Evolutionary conservation across 2,797 vertebrate genomes (phyloP), one percentile per base, ranked within the genome.

Genomic region (Sebastes kiyomatsui): DNA sequence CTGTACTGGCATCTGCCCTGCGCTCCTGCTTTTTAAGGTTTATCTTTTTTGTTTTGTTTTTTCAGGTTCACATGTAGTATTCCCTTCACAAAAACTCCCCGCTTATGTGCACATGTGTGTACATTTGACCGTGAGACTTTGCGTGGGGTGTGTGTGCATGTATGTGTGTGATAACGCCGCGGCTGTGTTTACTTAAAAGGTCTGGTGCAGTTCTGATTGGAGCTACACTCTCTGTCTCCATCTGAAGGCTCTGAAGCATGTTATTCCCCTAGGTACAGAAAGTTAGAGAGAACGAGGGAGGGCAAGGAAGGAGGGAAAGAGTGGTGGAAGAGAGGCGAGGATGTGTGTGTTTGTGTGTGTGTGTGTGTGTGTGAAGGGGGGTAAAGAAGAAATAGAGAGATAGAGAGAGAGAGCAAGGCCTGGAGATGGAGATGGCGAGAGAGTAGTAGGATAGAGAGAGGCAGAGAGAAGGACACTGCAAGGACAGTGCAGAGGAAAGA

Each of bases 401-500:
- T 62, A 74, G 46, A 49, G 81, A 72, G 42, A 46, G 64, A 82
- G 85, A 80, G 87, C 72, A 80, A 91, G 89, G 85, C 83, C 83
- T 62, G 82, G 87, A 93, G 92, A 91, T 81, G 85, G 84, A 92
- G 88, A 88, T 87, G 89, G 90, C 33, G 74, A 89, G 88, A 87
- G 85, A 85, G 83, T 32, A 65, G 83, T 35, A 61, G 81, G 79
- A 85, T 82, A 82, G 78, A 88, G 82, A 67, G 85, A 90, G 83
- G 87, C 87, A 89, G 87, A 87, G 85, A 88, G 92, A 93, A 95
- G 93, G 94, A 93, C 94, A 92, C 84, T 81, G 84, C 92, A 95
- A 95, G 94, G 95, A 93, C 94, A 94, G 88, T 94, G 92, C 94
- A 92, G 94, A 91, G 88, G 80, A 87, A 92, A 81, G 83, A 79